Percentiles rank a stretch among this genome's conserved stretches.
Conservation (phyloP, 2,113 vertebrate species). For the Mirza zaza region DNA sequence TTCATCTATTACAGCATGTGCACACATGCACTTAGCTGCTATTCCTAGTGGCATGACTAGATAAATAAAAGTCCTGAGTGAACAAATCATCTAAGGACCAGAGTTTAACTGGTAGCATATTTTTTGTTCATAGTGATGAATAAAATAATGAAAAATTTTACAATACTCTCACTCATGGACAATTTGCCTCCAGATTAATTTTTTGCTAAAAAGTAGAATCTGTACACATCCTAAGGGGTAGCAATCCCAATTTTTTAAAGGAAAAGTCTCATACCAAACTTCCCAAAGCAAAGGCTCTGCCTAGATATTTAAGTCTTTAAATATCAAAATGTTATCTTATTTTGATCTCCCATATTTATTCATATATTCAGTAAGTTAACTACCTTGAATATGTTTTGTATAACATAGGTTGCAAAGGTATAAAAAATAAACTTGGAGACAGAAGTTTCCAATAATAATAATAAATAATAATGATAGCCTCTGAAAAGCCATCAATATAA, state of each 20-base stretch:
- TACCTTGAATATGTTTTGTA: neutral
- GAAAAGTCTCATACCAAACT: neutral
- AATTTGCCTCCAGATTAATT: neutral
- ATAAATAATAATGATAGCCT: neutral
- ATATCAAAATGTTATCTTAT: neutral
- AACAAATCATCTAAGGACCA: neutral
- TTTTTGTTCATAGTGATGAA: neutral
- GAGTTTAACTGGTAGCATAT: neutral
- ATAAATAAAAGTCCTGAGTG: neutral
- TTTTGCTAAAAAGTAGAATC: neutral
- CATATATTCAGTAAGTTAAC: neutral
- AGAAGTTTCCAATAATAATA: neutral
- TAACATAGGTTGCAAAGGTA: neutral
- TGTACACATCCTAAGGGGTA: neutral
- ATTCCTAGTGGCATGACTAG: neutral
- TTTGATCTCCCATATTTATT: neutral
- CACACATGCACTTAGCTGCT: neutral
- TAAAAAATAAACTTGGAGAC: neutral
- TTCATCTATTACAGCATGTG: neutral
- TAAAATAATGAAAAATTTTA: slow-evolving; percentile 7
- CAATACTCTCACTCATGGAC: neutral
- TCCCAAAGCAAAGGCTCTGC: neutral
- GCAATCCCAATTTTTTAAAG: neutral
- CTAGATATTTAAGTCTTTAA: neutral
- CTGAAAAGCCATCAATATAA: neutral